A percentile compares a stretch with the other conserved stretches of the same genome.
These are phyloP conservation scores for Leptopilina syphax DNA, from an alignment of 2,888 invertebrate species.

Conservation along the genomic window DNA sequence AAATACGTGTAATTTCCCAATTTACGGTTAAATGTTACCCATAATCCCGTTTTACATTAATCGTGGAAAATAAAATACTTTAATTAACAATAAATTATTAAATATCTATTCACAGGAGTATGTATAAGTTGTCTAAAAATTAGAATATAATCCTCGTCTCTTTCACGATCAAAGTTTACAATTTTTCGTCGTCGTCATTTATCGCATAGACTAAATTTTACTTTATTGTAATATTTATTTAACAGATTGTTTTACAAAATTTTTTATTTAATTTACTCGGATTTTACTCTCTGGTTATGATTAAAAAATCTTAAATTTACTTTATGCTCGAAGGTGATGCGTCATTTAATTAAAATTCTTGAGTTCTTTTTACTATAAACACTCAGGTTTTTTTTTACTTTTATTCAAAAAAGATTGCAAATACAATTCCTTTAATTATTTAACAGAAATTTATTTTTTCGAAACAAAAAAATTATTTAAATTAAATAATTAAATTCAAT, in stretches of 20 bases:
- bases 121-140: conserved; percentile 60
- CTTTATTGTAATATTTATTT: conserved; percentile 52
- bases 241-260: conserved; percentile 54
- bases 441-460: not conserved
- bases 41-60: conserved; percentile 67
- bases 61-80: conserved; percentile 66
- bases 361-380: not conserved
- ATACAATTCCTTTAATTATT: conserved; percentile 37
- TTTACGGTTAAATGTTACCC: conserved; percentile 58
- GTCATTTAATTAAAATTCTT: conserved; percentile 34
- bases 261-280: conserved; percentile 48
- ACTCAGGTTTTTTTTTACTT: too few species aligned
- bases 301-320: conserved; percentile 50
- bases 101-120: conserved; percentile 76
- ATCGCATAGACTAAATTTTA: conserved; percentile 58
- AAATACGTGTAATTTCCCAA: not conserved
- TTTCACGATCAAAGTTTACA: conserved; percentile 21
- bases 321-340: conserved; percentile 48
- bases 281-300: conserved; percentile 46
- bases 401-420: too few species aligned
- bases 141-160: conserved; percentile 45
- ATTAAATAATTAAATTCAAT: too few species aligned
- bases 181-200: conserved; percentile 43
- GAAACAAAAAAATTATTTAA: too few species aligned
- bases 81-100: conserved; percentile 76